Evolutionary conservation across 1,140 invertebrate genomes (phyloP), one percentile per base, ranked within the genome.

Genomic region (Caenorhabditis brenneri): DNA sequence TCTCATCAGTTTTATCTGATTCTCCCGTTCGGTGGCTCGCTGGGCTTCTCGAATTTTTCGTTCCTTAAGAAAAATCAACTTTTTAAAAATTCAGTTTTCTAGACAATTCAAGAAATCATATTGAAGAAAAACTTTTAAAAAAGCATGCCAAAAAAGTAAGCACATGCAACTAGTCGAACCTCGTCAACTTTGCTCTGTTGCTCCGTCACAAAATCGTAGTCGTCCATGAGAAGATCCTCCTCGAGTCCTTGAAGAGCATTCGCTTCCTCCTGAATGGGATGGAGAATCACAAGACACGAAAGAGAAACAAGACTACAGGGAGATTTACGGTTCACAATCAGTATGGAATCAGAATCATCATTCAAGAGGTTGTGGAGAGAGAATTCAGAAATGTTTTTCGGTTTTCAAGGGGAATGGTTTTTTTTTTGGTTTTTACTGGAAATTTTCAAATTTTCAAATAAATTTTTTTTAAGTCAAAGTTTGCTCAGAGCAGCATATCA

Each of bases 181-280:
- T 74, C 65, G n/a, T 74, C 65, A 24, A 42, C 65, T 46, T 42
- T 39, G 19, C 3, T 74, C n/a, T 74, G 33, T 42, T 42, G 33
- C 36, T 74, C 36, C 2, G 33, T 24, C 33, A 74, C 2, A 42
- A 74, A 74, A 42, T 74, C 65, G 65, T 36, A 12, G 10, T 74
- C 65, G 22, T 74, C 65, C 65, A 74, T 46, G n/a, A 74, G 65
- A 46, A 74, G 65, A 24, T 74, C 65, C 36, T 74, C 65, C 46
- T 74, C 65, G 19, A 74, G 22, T 74, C 65, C 65, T 42, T 74
- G 65, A 4, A 74, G 65, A 2, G 65, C 65, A 5, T 74, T 46
- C 4, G 65, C 65, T 12, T 29, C 65, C 9, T 74, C 65, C 65
- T 74, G 33, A 33, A 74, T 24, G 12, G 5, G 0, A 7, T 9